These are phyloP conservation scores for Epirrita christyi DNA, from an alignment of 2,888 invertebrate species.

Conservation along the genomic window DNA sequence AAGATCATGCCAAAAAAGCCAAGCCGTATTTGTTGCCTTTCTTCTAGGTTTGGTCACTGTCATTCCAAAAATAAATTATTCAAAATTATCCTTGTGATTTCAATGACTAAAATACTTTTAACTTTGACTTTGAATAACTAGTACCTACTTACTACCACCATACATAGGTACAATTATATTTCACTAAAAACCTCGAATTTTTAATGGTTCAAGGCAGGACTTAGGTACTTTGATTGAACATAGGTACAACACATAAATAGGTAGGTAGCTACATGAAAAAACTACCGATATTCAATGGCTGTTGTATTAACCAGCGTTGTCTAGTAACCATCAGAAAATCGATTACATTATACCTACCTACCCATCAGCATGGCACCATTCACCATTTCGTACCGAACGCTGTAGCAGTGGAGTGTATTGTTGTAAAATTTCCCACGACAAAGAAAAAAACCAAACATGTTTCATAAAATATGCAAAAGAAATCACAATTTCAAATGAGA, in stretches of 20 bases:
- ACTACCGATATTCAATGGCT: conserved; percentile 30
- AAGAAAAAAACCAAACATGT: conserved; percentile 18
- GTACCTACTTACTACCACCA: neutral
- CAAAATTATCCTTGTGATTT: too few relatives aligned
- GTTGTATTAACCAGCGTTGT: conserved; percentile 62
- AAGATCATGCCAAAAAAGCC: too few relatives aligned
- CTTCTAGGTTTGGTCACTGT: too few relatives aligned
- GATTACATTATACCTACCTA: conserved; percentile 21
- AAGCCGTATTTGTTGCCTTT: too few relatives aligned
- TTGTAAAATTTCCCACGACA: conserved; percentile 2
- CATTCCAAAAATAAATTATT: too few relatives aligned
- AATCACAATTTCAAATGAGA: conserved; percentile 22
- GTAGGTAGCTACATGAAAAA: conserved; percentile 9
- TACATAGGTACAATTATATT: neutral
- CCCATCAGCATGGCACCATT: conserved; percentile 18
- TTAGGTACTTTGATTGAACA: neutral
- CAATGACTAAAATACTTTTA: too few relatives aligned
- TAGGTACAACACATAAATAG: too few relatives aligned
- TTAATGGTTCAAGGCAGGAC: neutral
- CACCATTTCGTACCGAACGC: conserved; percentile 13
- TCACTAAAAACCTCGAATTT: neutral
- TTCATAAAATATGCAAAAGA: conserved; percentile 29
- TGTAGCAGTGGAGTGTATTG: conserved; percentile 2
- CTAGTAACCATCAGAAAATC: conserved; percentile 70
- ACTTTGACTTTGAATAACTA: too few relatives aligned